Percentiles rank a stretch among this genome's conserved stretches.
These are phyloP conservation scores for Onychorhynchus coronatus DNA, from an alignment of 2,113 vertebrate genomes.

Conservation along the genomic window DNA sequence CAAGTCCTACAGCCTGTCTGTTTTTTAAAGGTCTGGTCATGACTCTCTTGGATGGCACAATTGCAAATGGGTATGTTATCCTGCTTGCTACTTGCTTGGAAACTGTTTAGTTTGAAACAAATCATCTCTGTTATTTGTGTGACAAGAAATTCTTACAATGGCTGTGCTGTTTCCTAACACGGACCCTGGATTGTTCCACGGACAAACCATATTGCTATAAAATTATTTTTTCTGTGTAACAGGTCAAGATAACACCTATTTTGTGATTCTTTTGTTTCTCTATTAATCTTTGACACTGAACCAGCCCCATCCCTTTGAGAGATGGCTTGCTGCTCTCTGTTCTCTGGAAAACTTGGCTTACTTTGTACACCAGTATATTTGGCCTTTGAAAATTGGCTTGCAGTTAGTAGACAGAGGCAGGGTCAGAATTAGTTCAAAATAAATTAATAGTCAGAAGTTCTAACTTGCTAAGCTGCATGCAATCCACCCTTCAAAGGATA, in stretches of 20 bases:
- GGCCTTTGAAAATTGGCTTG: slow-evolving; percentile 36
- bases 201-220: background rate
- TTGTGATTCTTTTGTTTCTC: background rate
- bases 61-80: background rate
- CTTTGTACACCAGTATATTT: background rate
- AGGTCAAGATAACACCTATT: background rate
- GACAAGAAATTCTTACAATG: background rate
- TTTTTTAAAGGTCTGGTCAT: background rate
- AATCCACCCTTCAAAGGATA: slow-evolving; percentile 63
- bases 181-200: background rate
- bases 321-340: background rate
- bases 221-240: background rate
- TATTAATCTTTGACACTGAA: background rate
- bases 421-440: slow-evolving; percentile 66
- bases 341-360: slow-evolving; percentile 20
- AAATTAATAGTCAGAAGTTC: slow-evolving; percentile 64
- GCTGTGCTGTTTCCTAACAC: background rate
- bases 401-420: slow-evolving; percentile 50
- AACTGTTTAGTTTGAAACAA: background rate
- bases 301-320: background rate
- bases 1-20: background rate
- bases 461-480: slow-evolving; percentile 54
- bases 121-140: background rate
- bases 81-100: background rate
- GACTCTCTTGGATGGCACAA: background rate